Base-by-base conservation (phyloP, 2,888 invertebrate species). In the Celastrina argiolus region DNA sequence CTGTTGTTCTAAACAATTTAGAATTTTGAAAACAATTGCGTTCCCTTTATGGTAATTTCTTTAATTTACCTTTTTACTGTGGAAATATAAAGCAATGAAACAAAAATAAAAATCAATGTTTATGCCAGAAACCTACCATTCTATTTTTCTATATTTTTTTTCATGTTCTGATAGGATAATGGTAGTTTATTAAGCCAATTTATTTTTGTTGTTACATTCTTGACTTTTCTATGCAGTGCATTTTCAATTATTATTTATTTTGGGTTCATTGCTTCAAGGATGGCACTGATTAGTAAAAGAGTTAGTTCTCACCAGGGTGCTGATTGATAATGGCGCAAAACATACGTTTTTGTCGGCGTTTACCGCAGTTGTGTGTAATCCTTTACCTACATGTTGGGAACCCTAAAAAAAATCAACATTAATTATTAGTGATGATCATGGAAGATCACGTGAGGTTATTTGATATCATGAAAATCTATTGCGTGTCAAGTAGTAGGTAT, bases 221-320 rank as follows among this genome's bases (percentile, higher is more conserved):
- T n/a, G n/a, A n/a, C n/a, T n/a, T n/a, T n/a, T n/a, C n/a, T n/a
- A n/a, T n/a, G n/a, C n/a, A n/a, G n/a, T n/a, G n/a, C n/a, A n/a
- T n/a, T n/a, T n/a, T n/a, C n/a, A n/a, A n/a, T n/a, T n/a, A n/a
- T n/a, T n/a, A n/a, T n/a, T n/a, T n/a, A 26, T 12, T 66, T 72
- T 74, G 78, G 75, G 75, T 79, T 76, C 73, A 78, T 74, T 74
- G 70, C 73, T 74, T 67, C 61, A 51, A 63, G 45, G 66, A 68
- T 68, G 67, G 72, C 72, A 70, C 74, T 72, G 70, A 84, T 89
- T 88, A 88, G 87, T 88, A 77, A 66, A 72, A 72, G 74, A 78
- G 89, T 91, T 91, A 91, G 88, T 79, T 83, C 91, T 91, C 91
- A 91, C 91, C 91, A 88, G 74, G 80, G 84, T 82, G 78, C 84